Conservation (phyloP, 1,140 invertebrate species). For the Dufourea novaeangliae region DNA sequence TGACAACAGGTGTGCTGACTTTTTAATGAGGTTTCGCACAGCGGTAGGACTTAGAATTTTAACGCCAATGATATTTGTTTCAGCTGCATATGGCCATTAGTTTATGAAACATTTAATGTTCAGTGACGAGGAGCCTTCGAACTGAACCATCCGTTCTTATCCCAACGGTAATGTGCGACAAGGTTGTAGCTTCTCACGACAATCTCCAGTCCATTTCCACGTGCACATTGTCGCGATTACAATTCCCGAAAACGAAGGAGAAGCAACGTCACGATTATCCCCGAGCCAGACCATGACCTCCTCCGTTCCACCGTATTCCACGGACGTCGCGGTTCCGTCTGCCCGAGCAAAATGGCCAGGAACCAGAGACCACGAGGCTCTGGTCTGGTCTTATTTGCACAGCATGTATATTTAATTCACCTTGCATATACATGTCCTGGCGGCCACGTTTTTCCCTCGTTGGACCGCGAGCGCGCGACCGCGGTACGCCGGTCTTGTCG, state of each 20-base stretch:
- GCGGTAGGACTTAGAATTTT: no score
- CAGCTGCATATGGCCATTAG: no score
- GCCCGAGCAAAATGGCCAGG: slow-evolving; percentile 26
- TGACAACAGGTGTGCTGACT: no score
- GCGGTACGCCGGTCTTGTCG: slow-evolving; percentile 22
- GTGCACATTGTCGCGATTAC: slow-evolving; percentile 7
- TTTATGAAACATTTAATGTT: no score
- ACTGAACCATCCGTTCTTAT: no score
- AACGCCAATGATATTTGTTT: no score
- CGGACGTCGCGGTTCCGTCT: slow-evolving; percentile 26
- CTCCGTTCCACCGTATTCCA: slow-evolving; percentile 1
- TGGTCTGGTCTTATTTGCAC: slow-evolving; percentile 64
- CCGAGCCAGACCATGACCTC: slow-evolving; percentile 28
- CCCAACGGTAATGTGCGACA: not conserved
- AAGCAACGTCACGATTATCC: slow-evolving; percentile 11
- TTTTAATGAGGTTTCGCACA: no score
- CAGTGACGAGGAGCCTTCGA: no score
- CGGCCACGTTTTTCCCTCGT: slow-evolving; percentile 46
- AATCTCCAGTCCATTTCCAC: not conserved
- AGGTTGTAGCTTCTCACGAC: no score
- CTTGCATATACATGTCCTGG: slow-evolving; percentile 59
- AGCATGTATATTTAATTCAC: slow-evolving; percentile 67
- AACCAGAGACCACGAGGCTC: slow-evolving; percentile 31
- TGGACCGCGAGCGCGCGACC: not conserved
- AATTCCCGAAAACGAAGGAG: not conserved